Base-by-base conservation (phyloP, 2,113 vertebrate species). In the Callithrix jacchus region DNA sequence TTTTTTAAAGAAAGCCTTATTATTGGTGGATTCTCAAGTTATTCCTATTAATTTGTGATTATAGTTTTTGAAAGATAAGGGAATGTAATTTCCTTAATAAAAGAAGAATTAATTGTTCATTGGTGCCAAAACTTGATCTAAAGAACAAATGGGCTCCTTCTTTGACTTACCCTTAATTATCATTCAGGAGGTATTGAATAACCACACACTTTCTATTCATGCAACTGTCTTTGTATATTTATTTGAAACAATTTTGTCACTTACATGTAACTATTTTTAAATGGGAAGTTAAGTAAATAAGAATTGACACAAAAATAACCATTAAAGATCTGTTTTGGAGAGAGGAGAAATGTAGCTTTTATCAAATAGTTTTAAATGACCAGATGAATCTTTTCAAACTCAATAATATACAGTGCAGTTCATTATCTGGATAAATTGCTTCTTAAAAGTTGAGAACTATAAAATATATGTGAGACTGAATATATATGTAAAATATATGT, bases 391-490 rank as follows among this genome's bases (percentile, higher is more conserved):
- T 58, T 85, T 94, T 81, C 49, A 97, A 82, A 17, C 70, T 86
- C 37, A 64, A 58, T 30, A 49, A 40, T 85, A 71, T 17, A 18
- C 49, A 42, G 2, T 64, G 11, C 35, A 76, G 56, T 23, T 96
- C 25, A 64, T 77, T 80, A 27, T 61, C n/a, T 64, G 37, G 35
- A 23, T 47, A 71, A 81, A 23, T 40, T 16, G 6, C 18, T 94
- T 86, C 37, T 18, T 93, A 87, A 93, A 82, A 88, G 18, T 61
- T 88, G 58, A 88, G 56, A 94, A 73, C 30, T 87, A 30, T 89
- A 85, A 66, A 91, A 20, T 82, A 80, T 8, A 35, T 81, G 13
- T 18, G 13, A 70, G 58, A 64, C 5, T 80, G 35, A 87, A 21
- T 47, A 56, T 64, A n/a, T 56, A 56, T 56, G 20, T 56, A 56